A percentile compares a stretch with the other conserved stretches of the same genome.
Evolutionary conservation across 1,140 invertebrate species (phyloP).

Genomic region (Ectropis grisescens): DNA sequence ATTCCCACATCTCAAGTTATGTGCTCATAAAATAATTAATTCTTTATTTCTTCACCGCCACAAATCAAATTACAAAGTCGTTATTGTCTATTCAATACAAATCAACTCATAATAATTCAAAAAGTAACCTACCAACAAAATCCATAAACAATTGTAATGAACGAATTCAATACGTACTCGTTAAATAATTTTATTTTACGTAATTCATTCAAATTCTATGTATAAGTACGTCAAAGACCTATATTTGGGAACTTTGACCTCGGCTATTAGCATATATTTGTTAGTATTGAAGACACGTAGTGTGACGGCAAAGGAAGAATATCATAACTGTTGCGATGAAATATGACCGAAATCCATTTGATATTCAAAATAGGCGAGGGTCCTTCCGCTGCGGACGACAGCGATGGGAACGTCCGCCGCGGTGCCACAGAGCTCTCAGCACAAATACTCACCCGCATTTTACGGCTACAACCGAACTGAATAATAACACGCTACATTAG

Average conservation of each 20-base stretch:
- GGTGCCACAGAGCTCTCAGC: conserved; percentile 20
- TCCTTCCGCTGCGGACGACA: conserved; percentile 53
- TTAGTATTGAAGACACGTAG: conserved; percentile 47
- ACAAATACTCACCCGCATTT: conserved; percentile 58
- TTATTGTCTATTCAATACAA: conserved; percentile 8
- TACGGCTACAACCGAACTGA: conserved; percentile 64
- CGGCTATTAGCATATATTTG: conserved; percentile 31
- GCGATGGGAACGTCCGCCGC: conserved; percentile 21
- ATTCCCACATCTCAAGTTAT: conserved; percentile 12
- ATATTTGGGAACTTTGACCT: conserved; percentile 21
- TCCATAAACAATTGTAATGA: conserved; percentile 3
- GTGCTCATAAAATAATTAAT: conserved; percentile 36
- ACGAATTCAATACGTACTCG: no score
- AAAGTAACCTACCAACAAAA: no score
- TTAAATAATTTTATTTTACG: conserved; percentile 8
- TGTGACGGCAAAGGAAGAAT: conserved; percentile 59
- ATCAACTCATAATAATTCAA: no score
- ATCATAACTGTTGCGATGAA: conserved; percentile 66
- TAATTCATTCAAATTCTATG: conserved; percentile 14
- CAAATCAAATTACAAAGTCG: conserved; percentile 7
- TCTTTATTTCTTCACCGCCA: conserved; percentile 17
- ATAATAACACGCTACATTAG: conserved; percentile 70
- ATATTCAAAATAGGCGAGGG: conserved; percentile 63
- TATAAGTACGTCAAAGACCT: conserved; percentile 3
- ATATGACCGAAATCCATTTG: conserved; percentile 61